Evolutionary conservation across 2,888 invertebrate genomes (phyloP).

Genomic region (Sminthurides aquaticus): DNA sequence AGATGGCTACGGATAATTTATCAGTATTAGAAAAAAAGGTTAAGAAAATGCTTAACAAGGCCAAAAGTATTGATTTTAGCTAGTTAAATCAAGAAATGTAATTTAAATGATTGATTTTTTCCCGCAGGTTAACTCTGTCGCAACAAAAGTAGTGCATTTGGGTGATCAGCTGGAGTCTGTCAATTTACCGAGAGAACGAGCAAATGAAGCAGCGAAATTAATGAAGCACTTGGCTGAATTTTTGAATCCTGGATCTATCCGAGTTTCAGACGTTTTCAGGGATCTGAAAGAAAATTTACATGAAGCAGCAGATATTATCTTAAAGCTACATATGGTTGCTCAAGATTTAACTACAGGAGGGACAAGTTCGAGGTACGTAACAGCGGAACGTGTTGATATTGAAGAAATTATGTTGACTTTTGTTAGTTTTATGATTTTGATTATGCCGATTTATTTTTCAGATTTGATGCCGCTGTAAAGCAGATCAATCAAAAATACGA

Average conservation of each 20-base stretch:
- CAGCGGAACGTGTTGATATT: conserved; percentile 18
- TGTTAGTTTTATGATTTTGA: background rate
- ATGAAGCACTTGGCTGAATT: conserved; percentile 90
- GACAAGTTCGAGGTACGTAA: conserved; percentile 57
- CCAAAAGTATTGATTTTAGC: background rate
- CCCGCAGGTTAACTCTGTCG: conserved; percentile 71
- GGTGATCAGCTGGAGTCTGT: conserved; percentile 97
- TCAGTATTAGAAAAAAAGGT: conserved; percentile 41
- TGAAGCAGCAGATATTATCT: conserved; percentile 94
- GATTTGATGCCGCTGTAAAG: conserved; percentile 71
- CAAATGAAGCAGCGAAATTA: conserved; percentile 87
- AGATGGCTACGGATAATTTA: conserved; percentile 37
- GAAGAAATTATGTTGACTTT: background rate
- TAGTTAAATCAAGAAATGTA: background rate
- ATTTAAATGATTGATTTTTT: background rate
- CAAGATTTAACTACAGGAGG: conserved; percentile 66
- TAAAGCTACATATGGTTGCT: conserved; percentile 88
- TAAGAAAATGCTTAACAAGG: background rate
- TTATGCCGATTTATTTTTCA: conserved; percentile 36
- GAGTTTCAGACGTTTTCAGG: conserved; percentile 76
- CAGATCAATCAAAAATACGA: conserved; percentile 84
- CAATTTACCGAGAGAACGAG: conserved; percentile 85
- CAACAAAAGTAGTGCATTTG: conserved; percentile 94
- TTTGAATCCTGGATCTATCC: conserved; percentile 66
- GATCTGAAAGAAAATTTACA: conserved; percentile 60